A percentile compares a stretch with the other conserved stretches of the same genome.
These are phyloP conservation scores for Alosa alosa DNA, from an alignment of 2,113 vertebrate species.

Conservation along the genomic window DNA sequence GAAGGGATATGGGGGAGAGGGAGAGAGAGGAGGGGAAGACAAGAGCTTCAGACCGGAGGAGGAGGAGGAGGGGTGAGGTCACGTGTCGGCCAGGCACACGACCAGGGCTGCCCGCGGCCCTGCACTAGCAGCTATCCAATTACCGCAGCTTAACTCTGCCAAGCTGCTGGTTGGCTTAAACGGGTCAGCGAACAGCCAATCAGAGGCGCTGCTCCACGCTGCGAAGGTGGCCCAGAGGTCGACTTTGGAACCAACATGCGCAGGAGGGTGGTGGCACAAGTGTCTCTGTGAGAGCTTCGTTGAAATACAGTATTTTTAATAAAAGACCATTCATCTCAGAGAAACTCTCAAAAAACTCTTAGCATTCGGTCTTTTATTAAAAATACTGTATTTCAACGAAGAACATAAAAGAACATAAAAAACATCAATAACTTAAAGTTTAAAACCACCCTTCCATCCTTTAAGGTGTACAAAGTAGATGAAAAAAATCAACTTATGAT, in stretches of 20 bases:
- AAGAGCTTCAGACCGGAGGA: background rate
- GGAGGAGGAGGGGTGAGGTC: constrained; percentile 21
- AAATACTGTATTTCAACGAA: too few relatives aligned
- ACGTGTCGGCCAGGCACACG: background rate
- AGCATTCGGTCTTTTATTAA: background rate
- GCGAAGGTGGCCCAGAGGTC: constrained; percentile 1
- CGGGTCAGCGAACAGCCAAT: constrained; percentile 40
- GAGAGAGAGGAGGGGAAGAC: constrained; percentile 17
- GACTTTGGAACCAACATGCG: background rate
- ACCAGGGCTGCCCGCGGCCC: background rate
- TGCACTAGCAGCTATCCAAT: constrained; percentile 47
- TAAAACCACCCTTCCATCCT: background rate
- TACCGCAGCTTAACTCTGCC: constrained; percentile 57
- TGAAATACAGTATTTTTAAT: too few relatives aligned
- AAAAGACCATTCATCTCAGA: too few relatives aligned
- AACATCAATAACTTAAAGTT: background rate
- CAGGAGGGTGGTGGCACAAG: background rate
- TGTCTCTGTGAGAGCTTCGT: background rate
- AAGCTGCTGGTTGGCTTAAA: constrained; percentile 42
- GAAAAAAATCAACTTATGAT: background rate
- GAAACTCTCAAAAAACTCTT: background rate
- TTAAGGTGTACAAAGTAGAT: background rate
- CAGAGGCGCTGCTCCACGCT: background rate
- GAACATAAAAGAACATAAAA: background rate
- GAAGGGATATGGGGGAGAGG: constrained; percentile 16